Evolutionary conservation across 2,797 vertebrate genomes (phyloP).

Genomic region (Halcyon leucocephala): DNA sequence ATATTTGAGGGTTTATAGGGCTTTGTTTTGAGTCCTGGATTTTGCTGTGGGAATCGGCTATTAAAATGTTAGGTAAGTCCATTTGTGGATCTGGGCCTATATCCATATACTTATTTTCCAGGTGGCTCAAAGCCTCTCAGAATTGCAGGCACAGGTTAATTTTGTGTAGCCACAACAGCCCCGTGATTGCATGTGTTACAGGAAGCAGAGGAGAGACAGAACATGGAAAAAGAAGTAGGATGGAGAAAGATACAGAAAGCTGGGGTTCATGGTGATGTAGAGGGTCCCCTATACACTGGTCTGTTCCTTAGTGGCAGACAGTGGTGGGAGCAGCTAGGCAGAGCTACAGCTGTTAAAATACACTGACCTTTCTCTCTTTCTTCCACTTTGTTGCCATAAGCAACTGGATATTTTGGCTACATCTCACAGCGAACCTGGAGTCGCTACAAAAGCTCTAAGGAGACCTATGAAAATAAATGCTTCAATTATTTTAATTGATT

Average conservation of each 20-base stretch:
- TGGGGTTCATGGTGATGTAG: background rate
- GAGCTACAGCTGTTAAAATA: background rate
- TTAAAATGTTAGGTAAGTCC: background rate
- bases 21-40: background rate
- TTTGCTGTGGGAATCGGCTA: background rate
- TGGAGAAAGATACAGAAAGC: background rate
- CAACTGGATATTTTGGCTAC: background rate
- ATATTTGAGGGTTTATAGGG: background rate
- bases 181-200: fast-evolving
- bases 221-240: background rate
- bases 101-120: fast-evolving
- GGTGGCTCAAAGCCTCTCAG: background rate
- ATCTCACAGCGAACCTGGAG: background rate
- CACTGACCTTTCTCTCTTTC: background rate
- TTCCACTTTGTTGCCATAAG: background rate
- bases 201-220: background rate
- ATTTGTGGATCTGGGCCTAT: background rate
- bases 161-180: background rate
- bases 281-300: background rate
- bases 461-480: background rate
- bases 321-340: background rate
- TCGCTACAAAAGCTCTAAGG: background rate
- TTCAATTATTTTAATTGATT: conserved; percentile 5
- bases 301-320: background rate
- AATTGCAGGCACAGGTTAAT: background rate